Percentiles rank a stretch among this genome's conserved stretches.
Evolutionary conservation across 2,888 invertebrate genomes (phyloP).

Genomic region (Tiliacea aurago): DNA sequence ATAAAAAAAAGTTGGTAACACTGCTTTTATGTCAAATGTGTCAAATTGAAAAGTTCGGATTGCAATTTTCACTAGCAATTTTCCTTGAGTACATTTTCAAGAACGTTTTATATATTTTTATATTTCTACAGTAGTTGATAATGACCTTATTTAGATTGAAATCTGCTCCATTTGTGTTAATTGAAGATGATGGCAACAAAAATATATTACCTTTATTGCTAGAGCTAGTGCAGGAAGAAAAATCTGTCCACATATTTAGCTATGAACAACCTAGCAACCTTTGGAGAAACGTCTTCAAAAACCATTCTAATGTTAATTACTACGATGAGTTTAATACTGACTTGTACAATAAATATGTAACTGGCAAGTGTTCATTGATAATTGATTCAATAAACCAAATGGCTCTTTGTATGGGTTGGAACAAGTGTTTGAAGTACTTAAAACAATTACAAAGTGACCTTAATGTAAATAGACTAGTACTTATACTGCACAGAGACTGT

Average conservation of each 20-base stretch:
- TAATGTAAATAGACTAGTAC: conserved; percentile 78
- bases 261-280: conserved; percentile 79
- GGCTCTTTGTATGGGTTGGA: conserved; percentile 82
- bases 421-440: conserved; percentile 75
- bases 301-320: conserved; percentile 68
- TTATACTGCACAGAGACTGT: conserved; percentile 88
- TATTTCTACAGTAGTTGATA: conserved; percentile 1
- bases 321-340: conserved; percentile 72
- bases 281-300: conserved; percentile 80
- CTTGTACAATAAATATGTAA: conserved; percentile 65
- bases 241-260: conserved; percentile 75
- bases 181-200: conserved; percentile 83
- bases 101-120: not conserved
- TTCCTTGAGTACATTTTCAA: not conserved
- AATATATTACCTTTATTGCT: conserved; percentile 80
- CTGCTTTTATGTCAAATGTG: not conserved
- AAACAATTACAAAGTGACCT: conserved; percentile 70
- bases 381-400: conserved; percentile 87
- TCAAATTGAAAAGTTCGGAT: not conserved
- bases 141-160: conserved; percentile 83
- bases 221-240: conserved; percentile 74
- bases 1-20: too few relatives aligned
- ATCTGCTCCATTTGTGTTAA: conserved; percentile 78
- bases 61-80: conserved; percentile 1
- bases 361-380: conserved; percentile 75